A percentile compares a stretch with the other conserved stretches of the same genome.
Evolutionary conservation across 2,888 invertebrate species (phyloP).

Genomic region (Petrolisthes manimaculis): DNA sequence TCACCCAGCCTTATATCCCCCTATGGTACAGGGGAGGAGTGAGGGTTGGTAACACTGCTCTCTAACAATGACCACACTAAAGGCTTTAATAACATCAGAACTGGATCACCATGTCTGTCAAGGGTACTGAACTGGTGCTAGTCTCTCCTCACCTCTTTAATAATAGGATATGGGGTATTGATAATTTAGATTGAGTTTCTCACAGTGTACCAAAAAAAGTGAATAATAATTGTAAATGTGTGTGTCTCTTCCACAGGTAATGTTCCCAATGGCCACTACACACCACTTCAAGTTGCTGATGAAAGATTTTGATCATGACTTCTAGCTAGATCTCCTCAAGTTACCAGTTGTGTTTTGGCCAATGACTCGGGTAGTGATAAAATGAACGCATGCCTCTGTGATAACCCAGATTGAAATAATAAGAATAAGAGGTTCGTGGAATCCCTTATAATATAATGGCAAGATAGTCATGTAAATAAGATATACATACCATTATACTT

Average conservation of each 20-base stretch:
- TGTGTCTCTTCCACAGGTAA: conserved; percentile 28
- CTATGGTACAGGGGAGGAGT: no score
- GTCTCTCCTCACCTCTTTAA: no score
- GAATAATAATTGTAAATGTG: no score
- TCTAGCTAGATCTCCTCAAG: conserved; percentile 28
- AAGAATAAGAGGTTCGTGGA: conserved; percentile 20
- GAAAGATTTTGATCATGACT: conserved; percentile 47
- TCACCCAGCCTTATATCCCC: no score
- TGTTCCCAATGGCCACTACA: conserved; percentile 54
- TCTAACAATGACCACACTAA: no score
- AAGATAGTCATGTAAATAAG: conserved; percentile 52
- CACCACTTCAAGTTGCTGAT: conserved; percentile 45
- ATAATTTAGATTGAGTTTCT: no score
- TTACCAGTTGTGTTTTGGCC: conserved; percentile 9
- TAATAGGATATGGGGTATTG: no score
- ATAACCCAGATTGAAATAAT: conserved; percentile 35
- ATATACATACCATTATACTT: conserved; percentile 36
- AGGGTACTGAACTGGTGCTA: no score
- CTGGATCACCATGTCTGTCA: no score
- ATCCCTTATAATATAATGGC: conserved; percentile 21
- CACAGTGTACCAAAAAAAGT: no score
- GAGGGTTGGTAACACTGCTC: no score
- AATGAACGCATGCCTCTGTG: conserved; percentile 36
- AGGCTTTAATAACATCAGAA: no score
- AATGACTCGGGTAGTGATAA: conserved; percentile 3